Base-by-base conservation (phyloP, 2,888 invertebrate genomes). In the Drosophila cognata region DNA sequence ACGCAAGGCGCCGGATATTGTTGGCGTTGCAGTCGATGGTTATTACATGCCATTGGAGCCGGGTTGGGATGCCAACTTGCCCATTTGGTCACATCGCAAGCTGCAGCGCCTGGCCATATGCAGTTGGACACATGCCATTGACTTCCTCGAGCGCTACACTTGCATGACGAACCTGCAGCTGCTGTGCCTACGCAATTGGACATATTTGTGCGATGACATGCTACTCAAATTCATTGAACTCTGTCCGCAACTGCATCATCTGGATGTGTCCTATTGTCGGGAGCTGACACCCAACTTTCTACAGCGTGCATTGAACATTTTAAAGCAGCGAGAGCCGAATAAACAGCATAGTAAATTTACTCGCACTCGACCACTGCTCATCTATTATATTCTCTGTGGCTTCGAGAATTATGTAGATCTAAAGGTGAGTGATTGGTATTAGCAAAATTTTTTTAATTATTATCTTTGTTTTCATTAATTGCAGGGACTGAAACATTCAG, bases 191-290 rank as follows among this genome's bases (percentile, higher is more conserved):
- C 86, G 90, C n/a, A 79, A 91, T 36, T 90, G 90, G 87, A 72
- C 74, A 21, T 62, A 74, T 31, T 62, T 90, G 38, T 78, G 70
- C 25, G 91, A 91, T 63, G 82, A 82, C 31, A 73, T 81, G 33
- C 56, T 91, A 6, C 57, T 91, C 4, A 77, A 82, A 38, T 86
- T 92, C 41, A 71, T 91, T 10, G 78, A 83, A 13, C 48, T 69
- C 6, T 92, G 92, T 48, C 87, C 89, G 18, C 59, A 77, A 18
- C 73, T 91, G 21, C 81, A 84, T 28, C 89, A 91, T 63, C 79
- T 91, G 18, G 91, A 91, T 77, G 79, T 91, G 0, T 90, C 91
- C 28, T 92, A 91, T 25, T 91, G 91, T 28, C 77, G 77, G 0
- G 73, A 78, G 10, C 69, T 91, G 13, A 84, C 90, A 2, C 80